Conservation (phyloP, 1,140 invertebrate species). For the Dinothrombium tinctorium region DNA sequence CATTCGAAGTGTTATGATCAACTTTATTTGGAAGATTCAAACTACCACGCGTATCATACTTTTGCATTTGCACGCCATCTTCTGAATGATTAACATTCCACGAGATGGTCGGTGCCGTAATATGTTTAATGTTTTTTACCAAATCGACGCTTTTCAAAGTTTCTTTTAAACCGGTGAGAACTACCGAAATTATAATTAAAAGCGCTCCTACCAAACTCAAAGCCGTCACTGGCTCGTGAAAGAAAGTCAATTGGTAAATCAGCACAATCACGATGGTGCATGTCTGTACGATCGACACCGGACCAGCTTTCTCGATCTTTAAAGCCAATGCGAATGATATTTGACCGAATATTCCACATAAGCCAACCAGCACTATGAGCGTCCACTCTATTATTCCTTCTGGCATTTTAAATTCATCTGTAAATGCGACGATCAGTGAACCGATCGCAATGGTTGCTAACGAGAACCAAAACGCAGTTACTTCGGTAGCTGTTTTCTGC, state of each 20-base stretch:
- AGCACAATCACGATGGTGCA: slow-evolving; percentile 75
- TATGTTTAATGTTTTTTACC: no score
- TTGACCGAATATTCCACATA: neutral
- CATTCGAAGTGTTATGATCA: no score
- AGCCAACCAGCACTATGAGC: neutral
- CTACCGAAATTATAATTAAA: slow-evolving; percentile 1
- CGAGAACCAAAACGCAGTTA: slow-evolving; percentile 31
- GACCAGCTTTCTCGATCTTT: slow-evolving; percentile 47
- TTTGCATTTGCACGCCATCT: no score
- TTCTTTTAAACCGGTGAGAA: neutral
- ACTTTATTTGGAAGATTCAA: no score
- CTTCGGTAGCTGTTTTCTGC: slow-evolving; percentile 59
- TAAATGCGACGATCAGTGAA: neutral
- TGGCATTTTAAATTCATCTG: neutral
- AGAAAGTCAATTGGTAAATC: slow-evolving; percentile 11
- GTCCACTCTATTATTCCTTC: neutral
- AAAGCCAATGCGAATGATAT: neutral
- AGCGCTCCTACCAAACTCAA: slow-evolving; percentile 5
- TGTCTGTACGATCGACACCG: slow-evolving; percentile 60
- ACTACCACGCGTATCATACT: no score
- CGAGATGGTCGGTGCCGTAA: no score
- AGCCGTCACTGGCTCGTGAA: slow-evolving; percentile 5
- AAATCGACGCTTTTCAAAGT: no score
- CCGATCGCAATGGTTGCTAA: neutral
- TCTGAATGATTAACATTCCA: no score